Evolutionary conservation across 1,140 invertebrate species (phyloP).

Genomic region (Drosophila truncata): DNA sequence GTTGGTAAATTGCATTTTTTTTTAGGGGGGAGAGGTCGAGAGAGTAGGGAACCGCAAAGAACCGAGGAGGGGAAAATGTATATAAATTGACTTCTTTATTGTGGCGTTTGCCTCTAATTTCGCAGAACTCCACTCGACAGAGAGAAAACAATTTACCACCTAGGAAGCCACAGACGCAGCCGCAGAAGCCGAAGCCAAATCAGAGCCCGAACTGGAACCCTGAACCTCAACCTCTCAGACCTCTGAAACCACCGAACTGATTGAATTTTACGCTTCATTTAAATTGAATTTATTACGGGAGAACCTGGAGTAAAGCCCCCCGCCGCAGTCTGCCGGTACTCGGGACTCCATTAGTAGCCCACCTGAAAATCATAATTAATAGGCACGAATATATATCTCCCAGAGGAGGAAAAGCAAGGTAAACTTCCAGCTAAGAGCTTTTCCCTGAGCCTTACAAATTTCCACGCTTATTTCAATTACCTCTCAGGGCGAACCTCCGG

Average conservation of each 20-base stretch:
- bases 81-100: slow-evolving; percentile 83
- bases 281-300: slow-evolving; percentile 79
- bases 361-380: slow-evolving; percentile 76
- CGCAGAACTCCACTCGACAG: slow-evolving; percentile 62
- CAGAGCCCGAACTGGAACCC: slow-evolving; percentile 14
- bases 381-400: slow-evolving; percentile 67
- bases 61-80: slow-evolving; percentile 71
- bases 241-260: slow-evolving; percentile 68
- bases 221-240: slow-evolving; percentile 36
- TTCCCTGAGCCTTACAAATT: slow-evolving; percentile 71
- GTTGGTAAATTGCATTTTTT: slow-evolving; percentile 75
- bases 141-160: slow-evolving; percentile 76
- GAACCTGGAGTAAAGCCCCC: slow-evolving; percentile 4
- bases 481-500: slow-evolving; percentile 48
- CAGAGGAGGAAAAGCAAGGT: background rate
- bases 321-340: background rate
- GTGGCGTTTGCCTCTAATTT: slow-evolving; percentile 72
- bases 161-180: slow-evolving; percentile 74
- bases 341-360: slow-evolving; percentile 57
- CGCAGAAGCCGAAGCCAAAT: slow-evolving; percentile 48
- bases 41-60: slow-evolving; percentile 45
- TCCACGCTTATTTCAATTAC: slow-evolving; percentile 81
- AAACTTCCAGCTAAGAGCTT: slow-evolving; percentile 60
- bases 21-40: slow-evolving; percentile 13
- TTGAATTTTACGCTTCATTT: slow-evolving; percentile 84